Base-by-base conservation (phyloP, 2,797 vertebrate species). In the Gadopsis bispinosus region DNA sequence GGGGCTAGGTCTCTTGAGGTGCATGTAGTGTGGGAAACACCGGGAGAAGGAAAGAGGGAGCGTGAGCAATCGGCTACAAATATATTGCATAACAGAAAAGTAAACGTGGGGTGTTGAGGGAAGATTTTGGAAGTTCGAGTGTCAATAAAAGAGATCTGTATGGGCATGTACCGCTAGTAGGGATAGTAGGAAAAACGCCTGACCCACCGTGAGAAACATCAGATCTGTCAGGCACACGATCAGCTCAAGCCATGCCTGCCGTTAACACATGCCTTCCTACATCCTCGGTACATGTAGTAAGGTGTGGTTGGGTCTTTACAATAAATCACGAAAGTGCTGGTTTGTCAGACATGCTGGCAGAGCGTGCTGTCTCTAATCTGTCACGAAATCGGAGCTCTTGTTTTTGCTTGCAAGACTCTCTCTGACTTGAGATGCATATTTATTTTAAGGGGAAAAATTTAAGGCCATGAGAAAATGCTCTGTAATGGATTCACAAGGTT, bases 391-490 rank as follows among this genome's bases (percentile, higher is more conserved):
- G 19, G 75, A 90, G 75, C 56, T 31, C 47, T 17, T 69, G 74
- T 85, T 80, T 89, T 79, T 66, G 71, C 86, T 69, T 69, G 61
- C 13, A 31, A 75, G 45, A 22, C 64, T 80, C 53, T 65, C n/a
- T 86, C 65, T 78, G 72, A 85, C 73, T 83, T 83, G 48, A 75
- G 69, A 83, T 70, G 73, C 51, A 78, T 90, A 83, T 86, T 90
- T 92, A 79, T 90, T 89, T 86, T 58, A 4, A 69, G 35, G 54
- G 45, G 51, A 54, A 73, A 80, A 80, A 31, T 84, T 47, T 85
- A 70, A 83, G 87, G 83, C 90, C 92, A 91, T 94, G 90, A 92
- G 92, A 95, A 93, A 92, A 87, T 45, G 74, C 51, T 78, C 76
- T 37, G 55, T 31, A 75, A 77, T 70, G 53, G 81, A 89, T 92